Conservation (phyloP, 64 coral and sea anemone genomes). For the Porites lutea region DNA sequence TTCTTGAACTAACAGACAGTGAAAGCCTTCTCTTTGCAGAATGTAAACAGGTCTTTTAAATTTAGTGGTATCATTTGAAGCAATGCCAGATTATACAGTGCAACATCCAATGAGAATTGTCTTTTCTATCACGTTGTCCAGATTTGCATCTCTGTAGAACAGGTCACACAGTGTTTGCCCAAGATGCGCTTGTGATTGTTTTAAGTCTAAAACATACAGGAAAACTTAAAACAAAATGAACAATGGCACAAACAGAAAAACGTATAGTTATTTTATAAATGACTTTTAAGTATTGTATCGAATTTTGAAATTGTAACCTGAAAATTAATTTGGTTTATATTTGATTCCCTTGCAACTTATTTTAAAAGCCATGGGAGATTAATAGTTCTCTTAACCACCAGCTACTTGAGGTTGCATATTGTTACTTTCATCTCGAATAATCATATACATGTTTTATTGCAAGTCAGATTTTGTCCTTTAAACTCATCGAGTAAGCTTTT, state of each 20-base stretch:
- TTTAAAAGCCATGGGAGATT: neutral
- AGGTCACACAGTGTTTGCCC: conserved; percentile 21
- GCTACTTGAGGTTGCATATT: neutral
- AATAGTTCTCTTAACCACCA: neutral
- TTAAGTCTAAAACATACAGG: neutral
- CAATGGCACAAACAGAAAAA: neutral
- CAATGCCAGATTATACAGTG: neutral
- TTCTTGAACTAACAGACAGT: neutral
- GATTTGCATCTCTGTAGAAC: neutral
- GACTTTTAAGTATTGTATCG: neutral
- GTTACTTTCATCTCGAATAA: neutral
- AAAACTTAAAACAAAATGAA: neutral
- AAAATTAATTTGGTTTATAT: neutral
- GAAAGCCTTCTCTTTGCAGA: neutral
- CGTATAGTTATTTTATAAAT: neutral
- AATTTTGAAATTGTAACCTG: neutral
- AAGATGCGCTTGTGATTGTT: neutral
- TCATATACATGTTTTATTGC: too few relatives aligned
- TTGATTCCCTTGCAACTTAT: neutral
- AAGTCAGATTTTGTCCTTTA: too few relatives aligned
- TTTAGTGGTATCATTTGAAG: neutral
- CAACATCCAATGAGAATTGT: neutral
- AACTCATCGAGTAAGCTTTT: too few relatives aligned
- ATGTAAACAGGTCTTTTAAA: neutral
- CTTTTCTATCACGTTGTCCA: neutral